These are phyloP conservation scores for Ophiodon elongatus DNA, from an alignment of 2,113 vertebrate species.

Conservation along the genomic window DNA sequence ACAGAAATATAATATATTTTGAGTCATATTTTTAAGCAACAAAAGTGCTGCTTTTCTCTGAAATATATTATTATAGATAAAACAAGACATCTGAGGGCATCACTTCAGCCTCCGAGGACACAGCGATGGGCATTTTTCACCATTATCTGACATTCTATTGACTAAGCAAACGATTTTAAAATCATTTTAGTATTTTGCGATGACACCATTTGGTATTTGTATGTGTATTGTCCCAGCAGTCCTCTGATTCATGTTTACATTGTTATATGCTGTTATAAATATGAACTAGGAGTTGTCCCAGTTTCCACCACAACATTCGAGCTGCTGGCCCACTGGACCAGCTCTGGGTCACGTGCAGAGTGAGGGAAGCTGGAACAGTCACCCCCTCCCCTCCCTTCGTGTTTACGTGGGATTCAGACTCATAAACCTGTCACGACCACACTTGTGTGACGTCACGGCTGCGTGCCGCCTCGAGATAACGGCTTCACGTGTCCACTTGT, in stretches of 20 bases:
- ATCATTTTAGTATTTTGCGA: background rate
- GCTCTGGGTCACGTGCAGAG: background rate
- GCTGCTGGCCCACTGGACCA: background rate
- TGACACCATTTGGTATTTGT: background rate
- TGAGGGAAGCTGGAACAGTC: background rate
- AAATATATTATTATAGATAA: background rate
- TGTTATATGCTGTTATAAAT: background rate
- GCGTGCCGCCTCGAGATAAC: background rate
- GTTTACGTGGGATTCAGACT: background rate
- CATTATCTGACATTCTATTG: background rate
- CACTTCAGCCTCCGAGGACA: background rate
- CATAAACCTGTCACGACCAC: background rate
- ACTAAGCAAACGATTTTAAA: background rate
- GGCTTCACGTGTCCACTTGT: background rate
- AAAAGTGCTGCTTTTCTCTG: too few species aligned
- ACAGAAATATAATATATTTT: too few species aligned
- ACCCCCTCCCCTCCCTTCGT: too few species aligned
- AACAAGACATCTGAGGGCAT: background rate
- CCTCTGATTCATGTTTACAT: background rate
- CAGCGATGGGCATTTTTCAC: background rate
- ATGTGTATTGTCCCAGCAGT: background rate
- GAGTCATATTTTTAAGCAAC: too few species aligned
- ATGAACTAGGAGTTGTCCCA: background rate
- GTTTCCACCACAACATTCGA: background rate
- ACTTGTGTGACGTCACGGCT: background rate